Evolutionary conservation across 1,140 invertebrate genomes (phyloP), one percentile per base, ranked within the genome.

Genomic region (Melitaea cinxia): DNA sequence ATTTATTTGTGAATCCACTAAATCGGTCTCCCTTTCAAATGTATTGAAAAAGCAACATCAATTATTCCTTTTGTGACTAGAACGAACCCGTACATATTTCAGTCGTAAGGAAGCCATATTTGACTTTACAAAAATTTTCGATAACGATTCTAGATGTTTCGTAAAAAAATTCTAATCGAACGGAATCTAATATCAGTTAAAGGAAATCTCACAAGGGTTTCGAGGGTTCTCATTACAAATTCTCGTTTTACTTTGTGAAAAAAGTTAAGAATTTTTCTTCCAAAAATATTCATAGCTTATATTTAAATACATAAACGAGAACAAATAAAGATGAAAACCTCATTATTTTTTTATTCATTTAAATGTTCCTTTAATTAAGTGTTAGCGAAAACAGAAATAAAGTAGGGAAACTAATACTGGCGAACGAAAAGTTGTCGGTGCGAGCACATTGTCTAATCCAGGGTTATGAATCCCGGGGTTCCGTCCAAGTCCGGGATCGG

Each of bases 361-460:
- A 28, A 28, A 28, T 4, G 3, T 4, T 28, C 7, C 26, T 7
- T 28, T 28, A 28, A 6, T 28, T 4, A 28, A 4, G 2, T 4
- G 2, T 26, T 26, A 26, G 24, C 24, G 24, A 26, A 6, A 14
- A 37, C 12, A 37, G 35, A 37, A 37, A 14, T n/a, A 37, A 15
- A 37, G 35, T 37, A 37, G 35, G 35, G 14, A 37, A 37, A 37
- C 35, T 37, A 37, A 37, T 37, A 37, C 14, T 5, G n/a, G 14
- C 14, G 35, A 37, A 37, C 35, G 35, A 14, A 37, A 37, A 37
- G 35, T 37, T 37, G 35, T 37, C 35, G 35, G 35, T 5, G 35
- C 35, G 35, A 37, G 35, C n/a, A 37, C 35, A 37, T n/a, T 37
- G 35, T 37, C 35, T 37, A 39, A 39, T 39, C 35, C 35, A 12